phyloP scores from a whole-genome alignment of 2,797 vertebrate species.

The Etheostoma nigrum region DNA sequence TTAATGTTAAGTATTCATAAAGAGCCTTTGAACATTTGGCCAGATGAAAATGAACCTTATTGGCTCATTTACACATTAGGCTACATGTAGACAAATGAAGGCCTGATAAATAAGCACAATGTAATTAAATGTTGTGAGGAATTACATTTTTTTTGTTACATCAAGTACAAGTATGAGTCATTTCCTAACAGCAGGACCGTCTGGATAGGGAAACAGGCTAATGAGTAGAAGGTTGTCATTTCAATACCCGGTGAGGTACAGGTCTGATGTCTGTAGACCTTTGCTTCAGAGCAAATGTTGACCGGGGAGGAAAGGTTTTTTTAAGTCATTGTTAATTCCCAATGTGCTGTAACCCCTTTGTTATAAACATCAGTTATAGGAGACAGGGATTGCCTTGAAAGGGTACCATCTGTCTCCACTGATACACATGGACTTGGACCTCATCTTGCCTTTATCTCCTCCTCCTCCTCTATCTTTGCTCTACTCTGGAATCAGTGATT shows the following conservation, averaged over 20 bases:
- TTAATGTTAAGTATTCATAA: background rate
- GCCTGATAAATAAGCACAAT: background rate
- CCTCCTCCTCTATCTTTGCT: background rate
- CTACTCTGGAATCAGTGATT: background rate
- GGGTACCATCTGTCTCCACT: background rate
- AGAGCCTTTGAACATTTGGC: background rate
- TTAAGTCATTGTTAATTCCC: background rate
- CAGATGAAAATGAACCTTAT: background rate
- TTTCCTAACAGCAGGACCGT: background rate
- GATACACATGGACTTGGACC: background rate
- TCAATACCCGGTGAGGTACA: background rate
- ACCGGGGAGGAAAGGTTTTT: background rate
- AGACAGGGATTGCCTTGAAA: background rate
- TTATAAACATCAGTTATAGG: background rate
- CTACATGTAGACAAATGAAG: background rate
- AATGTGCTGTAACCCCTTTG: background rate
- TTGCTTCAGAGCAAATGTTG: background rate
- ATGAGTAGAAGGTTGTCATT: constrained; percentile 1
- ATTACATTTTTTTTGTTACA: background rate
- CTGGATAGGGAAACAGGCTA: background rate
- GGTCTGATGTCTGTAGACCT: background rate
- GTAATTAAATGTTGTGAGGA: background rate
- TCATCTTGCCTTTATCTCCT: background rate
- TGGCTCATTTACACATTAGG: background rate
- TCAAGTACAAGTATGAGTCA: background rate